A percentile compares a stretch with the other conserved stretches of the same genome.
Conservation (phyloP, 2,797 vertebrate species). For the Ptychobarbus kaznakovi region DNA sequence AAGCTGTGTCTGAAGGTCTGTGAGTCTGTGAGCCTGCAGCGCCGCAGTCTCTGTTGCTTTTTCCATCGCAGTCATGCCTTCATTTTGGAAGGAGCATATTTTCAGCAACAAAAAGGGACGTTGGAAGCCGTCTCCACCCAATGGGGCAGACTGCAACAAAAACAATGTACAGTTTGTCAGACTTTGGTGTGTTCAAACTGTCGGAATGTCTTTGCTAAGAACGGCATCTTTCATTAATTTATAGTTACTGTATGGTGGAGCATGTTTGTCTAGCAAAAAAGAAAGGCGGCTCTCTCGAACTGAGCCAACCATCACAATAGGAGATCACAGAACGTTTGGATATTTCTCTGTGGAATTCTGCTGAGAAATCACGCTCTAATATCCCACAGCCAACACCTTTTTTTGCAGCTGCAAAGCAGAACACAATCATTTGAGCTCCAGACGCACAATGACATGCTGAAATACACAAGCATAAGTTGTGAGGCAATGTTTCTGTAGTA, state of each 20-base stretch:
- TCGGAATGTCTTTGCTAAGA: constrained; percentile 15
- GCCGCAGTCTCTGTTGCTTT: constrained; percentile 49
- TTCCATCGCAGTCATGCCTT: constrained; percentile 46
- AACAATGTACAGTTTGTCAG: constrained; percentile 20
- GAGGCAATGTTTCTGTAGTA: constrained; percentile 7
- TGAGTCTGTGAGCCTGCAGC: constrained; percentile 60
- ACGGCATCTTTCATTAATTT: constrained; percentile 39
- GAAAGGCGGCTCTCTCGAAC: constrained; percentile 46
- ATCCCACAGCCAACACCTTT: constrained; percentile 22
- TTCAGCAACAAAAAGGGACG: constrained; percentile 14
- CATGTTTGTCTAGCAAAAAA: constrained; percentile 56
- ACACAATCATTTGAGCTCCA: not conserved
- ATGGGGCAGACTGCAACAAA: constrained; percentile 40
- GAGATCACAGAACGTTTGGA: constrained; percentile 58
- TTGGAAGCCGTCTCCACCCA: constrained; percentile 34
- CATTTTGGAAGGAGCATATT: constrained; percentile 41
- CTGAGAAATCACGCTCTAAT: constrained; percentile 4
- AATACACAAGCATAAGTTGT: not conserved
- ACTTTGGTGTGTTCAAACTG: constrained; percentile 11
- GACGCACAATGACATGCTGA: not conserved
- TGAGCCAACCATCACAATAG: constrained; percentile 69
- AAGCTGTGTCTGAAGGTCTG: constrained; percentile 61
- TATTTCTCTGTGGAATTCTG: constrained; percentile 35
- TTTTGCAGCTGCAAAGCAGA: constrained; percentile 46
- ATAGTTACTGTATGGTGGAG: constrained; percentile 27